phyloP scores from a whole-genome alignment of 2,888 invertebrate genomes.

The Crematogaster levior region DNA sequence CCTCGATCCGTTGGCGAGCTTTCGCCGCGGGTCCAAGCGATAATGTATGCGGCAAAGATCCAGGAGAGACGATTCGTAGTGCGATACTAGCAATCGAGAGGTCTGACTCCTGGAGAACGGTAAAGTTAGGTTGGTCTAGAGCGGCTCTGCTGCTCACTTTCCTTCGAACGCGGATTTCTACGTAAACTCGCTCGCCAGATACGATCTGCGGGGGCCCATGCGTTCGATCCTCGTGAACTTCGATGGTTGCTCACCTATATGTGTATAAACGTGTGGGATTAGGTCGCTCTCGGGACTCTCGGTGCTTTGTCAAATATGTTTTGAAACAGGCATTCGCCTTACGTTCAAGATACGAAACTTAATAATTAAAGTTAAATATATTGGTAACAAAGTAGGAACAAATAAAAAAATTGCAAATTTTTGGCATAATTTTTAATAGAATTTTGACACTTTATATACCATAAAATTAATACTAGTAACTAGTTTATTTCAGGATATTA shows the following conservation, averaged over 20 bases:
- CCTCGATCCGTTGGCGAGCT: conserved; percentile 59
- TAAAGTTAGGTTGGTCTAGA: conserved; percentile 70
- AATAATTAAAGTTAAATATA: conserved; percentile 7
- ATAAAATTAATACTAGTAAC: too few species aligned
- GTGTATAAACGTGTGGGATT: conserved; percentile 67
- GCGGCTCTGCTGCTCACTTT: conserved; percentile 54
- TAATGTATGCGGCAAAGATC: conserved; percentile 83
- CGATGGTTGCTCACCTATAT: conserved; percentile 75
- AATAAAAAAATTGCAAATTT: not conserved
- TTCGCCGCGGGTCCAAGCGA: conserved; percentile 68
- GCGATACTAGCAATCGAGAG: conserved; percentile 82
- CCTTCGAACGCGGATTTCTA: conserved; percentile 80
- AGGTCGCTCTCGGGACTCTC: conserved; percentile 71
- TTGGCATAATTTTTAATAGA: not conserved
- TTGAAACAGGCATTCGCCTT: conserved; percentile 21
- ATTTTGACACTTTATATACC: not conserved
- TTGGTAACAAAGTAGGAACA: not conserved
- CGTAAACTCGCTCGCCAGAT: conserved; percentile 83
- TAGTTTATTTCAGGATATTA: not conserved
- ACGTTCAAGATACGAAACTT: not conserved
- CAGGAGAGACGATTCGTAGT: conserved; percentile 83
- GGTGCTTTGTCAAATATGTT: conserved; percentile 34
- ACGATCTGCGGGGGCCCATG: conserved; percentile 78
- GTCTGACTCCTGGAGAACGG: conserved; percentile 69
- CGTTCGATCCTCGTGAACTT: conserved; percentile 73